Evolutionary conservation across 2,113 vertebrate species (phyloP), one percentile per base, ranked within the genome.

Genomic region (Phylloscopus trochiloides): DNA sequence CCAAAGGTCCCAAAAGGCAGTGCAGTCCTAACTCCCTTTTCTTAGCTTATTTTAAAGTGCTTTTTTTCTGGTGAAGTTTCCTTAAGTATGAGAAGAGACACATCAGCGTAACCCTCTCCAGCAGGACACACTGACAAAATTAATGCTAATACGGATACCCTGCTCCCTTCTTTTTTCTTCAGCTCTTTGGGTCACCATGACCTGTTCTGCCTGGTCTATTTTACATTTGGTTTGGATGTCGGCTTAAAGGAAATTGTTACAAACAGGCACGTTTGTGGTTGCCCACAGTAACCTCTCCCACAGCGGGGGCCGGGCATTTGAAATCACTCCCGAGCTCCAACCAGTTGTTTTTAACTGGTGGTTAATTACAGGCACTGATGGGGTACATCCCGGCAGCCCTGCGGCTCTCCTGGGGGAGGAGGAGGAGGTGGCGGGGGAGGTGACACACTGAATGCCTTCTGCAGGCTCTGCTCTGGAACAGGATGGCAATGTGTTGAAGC

Each of bases 211-310:
- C 92, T 94, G 86, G 91, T 92, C 97, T 97, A 92, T 96, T 98
- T 97, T 97, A 62, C 97, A 96, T 98, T 98, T 96, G 97, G 97
- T 98, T 98, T 97, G 97, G 96, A 97, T 97, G 97, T 94, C 32
- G 62, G 94, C 90, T 94, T 96, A 95, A 97, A 98, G 72, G 96
- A 95, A 96, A 94, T 97, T 98, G 97, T 97, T 98, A 85, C 61
- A 97, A 97, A 92, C 88, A 91, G 76, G 94, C 93, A 82, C 79
- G 92, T 96, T 96, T 73, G 95, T 96, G 97, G 95, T 97, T 88
- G 71, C 86, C 62, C 48, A 31, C 90, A 86, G 91, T 91, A 96
- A 94, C 74, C 90, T 97, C 96, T 97, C 76, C 58, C 79, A 85
- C 92, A 90, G 88, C 42, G 62, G 76, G 96, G 92, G 67, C 84